Percentiles rank a stretch among this genome's conserved stretches.
phyloP scores from a whole-genome alignment of 2,113 vertebrate genomes.

The Rhizomys pruinosus region DNA sequence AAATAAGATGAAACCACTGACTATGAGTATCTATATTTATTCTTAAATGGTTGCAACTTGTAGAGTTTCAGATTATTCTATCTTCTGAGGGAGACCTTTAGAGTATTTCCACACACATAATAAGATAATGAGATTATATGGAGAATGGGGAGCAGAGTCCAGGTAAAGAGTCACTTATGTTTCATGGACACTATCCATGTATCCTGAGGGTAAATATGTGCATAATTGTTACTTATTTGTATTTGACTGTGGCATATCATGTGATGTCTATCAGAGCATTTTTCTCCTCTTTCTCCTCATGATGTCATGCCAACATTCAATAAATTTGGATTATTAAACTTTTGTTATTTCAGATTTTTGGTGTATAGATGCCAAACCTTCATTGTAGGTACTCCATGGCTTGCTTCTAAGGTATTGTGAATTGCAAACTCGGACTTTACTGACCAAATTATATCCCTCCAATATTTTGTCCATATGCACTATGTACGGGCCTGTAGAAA shows the following conservation, averaged over 20 bases:
- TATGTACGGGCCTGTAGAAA: neutral
- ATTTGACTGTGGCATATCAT: neutral
- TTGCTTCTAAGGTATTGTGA: slow-evolving; percentile 5
- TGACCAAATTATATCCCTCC: neutral
- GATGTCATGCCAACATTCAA: neutral
- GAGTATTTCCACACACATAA: neutral
- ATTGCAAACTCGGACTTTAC: neutral
- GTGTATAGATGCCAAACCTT: neutral
- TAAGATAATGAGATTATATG: neutral
- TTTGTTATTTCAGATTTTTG: neutral
- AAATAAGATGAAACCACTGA: neutral
- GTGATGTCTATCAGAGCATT: neutral
- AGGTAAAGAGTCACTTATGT: neutral
- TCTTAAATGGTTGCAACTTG: neutral
- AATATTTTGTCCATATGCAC: neutral
- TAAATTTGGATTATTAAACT: neutral
- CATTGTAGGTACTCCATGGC: neutral
- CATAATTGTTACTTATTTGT: neutral
- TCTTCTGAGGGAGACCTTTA: neutral
- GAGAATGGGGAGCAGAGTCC: too few species aligned
- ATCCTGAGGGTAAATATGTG: neutral
- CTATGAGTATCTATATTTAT: neutral
- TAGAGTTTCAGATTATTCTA: neutral
- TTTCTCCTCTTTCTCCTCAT: too few species aligned
- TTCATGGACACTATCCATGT: neutral